phyloP scores from a whole-genome alignment of 23 tunicate genomes.

The Halocynthia roretzi region DNA sequence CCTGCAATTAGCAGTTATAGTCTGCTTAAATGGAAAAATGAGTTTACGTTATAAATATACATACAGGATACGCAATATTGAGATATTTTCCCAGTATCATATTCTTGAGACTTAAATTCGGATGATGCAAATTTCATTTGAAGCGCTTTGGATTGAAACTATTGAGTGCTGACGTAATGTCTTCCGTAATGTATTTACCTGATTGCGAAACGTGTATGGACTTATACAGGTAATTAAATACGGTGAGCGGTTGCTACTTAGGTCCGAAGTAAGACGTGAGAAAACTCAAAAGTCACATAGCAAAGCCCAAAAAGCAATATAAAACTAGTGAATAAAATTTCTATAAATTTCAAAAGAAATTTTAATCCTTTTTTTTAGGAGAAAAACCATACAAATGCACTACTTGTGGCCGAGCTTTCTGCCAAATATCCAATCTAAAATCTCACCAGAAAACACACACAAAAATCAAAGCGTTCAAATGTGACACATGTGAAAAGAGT shows the following conservation, averaged over 20 bases:
- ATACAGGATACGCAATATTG: too few relatives aligned
- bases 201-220: too few relatives aligned
- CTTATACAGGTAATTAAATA: not conserved
- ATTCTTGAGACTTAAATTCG: too few relatives aligned
- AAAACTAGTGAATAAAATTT: not conserved
- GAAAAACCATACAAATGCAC: constrained; percentile 95
- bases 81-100: too few relatives aligned
- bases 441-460: constrained; percentile 94
- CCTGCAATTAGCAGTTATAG: too few relatives aligned
- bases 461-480: constrained; percentile 77
- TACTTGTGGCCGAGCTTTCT: constrained; percentile 92
- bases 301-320: not conserved
- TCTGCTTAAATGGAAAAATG: too few relatives aligned
- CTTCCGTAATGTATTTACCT: too few relatives aligned
- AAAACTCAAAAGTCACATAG: too few relatives aligned
- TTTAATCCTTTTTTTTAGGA: constrained; percentile 32
- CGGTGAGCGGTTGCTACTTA: not conserved
- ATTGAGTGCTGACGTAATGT: too few relatives aligned
- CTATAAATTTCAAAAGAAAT: not conserved
- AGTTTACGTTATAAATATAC: too few relatives aligned
- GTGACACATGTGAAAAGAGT: constrained; percentile 71
- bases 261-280: not conserved
- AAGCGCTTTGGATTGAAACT: too few relatives aligned
- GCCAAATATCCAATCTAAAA: constrained; percentile 90
- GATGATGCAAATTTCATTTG: too few relatives aligned